Evolutionary conservation across 2,888 invertebrate genomes (phyloP), one percentile per base, ranked within the genome.

Genomic region (Tetragonisca angustula): DNA sequence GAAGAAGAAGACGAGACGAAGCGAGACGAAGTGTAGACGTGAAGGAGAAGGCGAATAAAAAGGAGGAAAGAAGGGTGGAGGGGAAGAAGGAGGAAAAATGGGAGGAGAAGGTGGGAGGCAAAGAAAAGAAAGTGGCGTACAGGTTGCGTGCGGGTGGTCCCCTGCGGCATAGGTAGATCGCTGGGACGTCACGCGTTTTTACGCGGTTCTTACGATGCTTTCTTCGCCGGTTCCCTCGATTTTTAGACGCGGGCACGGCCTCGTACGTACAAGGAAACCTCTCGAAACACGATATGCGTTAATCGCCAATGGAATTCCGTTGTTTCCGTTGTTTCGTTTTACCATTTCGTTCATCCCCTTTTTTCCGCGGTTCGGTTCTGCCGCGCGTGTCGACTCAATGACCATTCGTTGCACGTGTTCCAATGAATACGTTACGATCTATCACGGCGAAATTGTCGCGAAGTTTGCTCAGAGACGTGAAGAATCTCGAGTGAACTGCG

Each of bases 111-210:
- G 87, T 83, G 83, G 83, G 81, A 81, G 88, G 84, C 77, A 89
- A 88, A 89, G 87, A 85, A 89, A 91, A 80, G 84, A 87, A 85
- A 87, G 85, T 84, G 90, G 91, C 90, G 89, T 88, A n/a, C 56
- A 88, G 90, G 90, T 91, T 92, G 92, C 92, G 91, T 89, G 93
- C 92, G 94, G 93, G 94, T 94, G 94, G 94, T 94, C 93, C 90
- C 92, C 91, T 90, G 91, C 91, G 91, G 92, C 92, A 91, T 91
- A 90, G 89, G 89, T 90, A 89, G 89, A 91, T 89, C 89, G 87
- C 85, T 69, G 85, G 87, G 89, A 91, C 91, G 88, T 92, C 90
- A 89, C 91, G 90, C 90, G 91, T 91, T 91, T 91, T 91, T 91
- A 91, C 90, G 84, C 79, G 79, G 62, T 81, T 90, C 88, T 86